Base-by-base conservation (phyloP, 2,797 vertebrate species). In the Serranus cabrilla region DNA sequence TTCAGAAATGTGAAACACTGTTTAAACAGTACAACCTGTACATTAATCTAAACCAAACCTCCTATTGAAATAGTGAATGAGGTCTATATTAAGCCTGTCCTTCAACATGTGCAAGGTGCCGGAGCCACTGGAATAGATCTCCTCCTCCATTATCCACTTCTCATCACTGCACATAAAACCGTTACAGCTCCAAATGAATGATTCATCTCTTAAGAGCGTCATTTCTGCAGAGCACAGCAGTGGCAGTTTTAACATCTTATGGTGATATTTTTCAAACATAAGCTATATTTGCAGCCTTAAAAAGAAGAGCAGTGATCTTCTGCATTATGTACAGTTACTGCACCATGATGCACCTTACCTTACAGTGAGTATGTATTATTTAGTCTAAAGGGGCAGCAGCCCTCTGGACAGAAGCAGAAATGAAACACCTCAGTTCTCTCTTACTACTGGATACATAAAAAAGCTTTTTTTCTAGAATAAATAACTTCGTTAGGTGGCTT, bases 341-440 rank as follows among this genome's bases (percentile, higher is more conserved):
- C 17, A 16, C 37, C 40, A 37, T 68, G 21, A 59, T 46, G 56
- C 56, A 34, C 58, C 27, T 71, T 57, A 66, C 14, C 11, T 72
- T 9, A 52, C 47, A 43, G 34, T 68, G 5, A 76, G 51, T 23
- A 88, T 86, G 14, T 61, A 87, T 89, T 79, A 86, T 89, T 91
- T 37, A 84, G 51, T 40, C 14, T 75, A 52, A 81, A 70, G 59
- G 39, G 31, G 31, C 7, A 17, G 14, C 7, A 14, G 17, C 5
- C 6, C 34, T 71, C 31, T 46, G 45, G 55, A 71, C 42, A n/a
- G 60, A 49, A 76, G 17, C 55, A 34, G 45, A 72, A 80, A 42
- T 17, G 58, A 3, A 21, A 45, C 27, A 66, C 34, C 27, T 31
- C 27, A 31, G 3, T 31, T 31, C 4, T 56, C 17, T 20, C 58